Evolutionary conservation across 1,140 invertebrate genomes (phyloP).

Genomic region (Penaeus indicus): DNA sequence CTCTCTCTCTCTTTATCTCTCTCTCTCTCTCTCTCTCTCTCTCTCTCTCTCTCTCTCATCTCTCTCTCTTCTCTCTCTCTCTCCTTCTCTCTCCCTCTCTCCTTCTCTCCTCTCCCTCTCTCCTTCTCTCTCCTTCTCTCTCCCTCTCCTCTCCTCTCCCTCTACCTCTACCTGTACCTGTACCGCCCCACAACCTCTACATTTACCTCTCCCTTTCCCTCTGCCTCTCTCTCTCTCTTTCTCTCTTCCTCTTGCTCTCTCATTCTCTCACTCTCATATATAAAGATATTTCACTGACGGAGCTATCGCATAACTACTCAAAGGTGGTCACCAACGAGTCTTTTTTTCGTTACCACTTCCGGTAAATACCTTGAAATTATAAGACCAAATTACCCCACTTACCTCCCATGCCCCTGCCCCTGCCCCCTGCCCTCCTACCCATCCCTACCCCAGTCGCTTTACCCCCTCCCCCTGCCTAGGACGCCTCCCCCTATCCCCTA

Average conservation of each 20-base stretch:
- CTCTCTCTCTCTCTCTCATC: background rate
- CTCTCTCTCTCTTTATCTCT: background rate
- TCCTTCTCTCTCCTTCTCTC: background rate
- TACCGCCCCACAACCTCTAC: background rate
- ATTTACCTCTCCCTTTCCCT: conserved; percentile 22
- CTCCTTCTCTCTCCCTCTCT: background rate
- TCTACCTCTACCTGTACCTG: no score
- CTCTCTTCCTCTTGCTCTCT: background rate
- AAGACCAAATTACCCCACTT: no score
- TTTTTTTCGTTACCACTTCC: no score
- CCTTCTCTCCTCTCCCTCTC: background rate
- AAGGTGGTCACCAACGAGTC: no score
- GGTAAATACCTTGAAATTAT: no score
- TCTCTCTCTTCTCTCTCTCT: background rate
- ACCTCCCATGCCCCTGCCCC: no score
- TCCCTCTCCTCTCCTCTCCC: background rate
- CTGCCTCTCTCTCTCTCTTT: background rate
- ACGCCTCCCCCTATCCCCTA: no score
- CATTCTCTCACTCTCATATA: background rate
- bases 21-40: background rate
- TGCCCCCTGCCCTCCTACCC: no score
- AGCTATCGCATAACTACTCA: no score
- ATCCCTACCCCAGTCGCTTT: no score
- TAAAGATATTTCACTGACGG: no score
- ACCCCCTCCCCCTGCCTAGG: no score